Percentiles rank a stretch among this genome's conserved stretches.
Conservation (phyloP, 2,888 invertebrate species). For the Steromphala cineraria region DNA sequence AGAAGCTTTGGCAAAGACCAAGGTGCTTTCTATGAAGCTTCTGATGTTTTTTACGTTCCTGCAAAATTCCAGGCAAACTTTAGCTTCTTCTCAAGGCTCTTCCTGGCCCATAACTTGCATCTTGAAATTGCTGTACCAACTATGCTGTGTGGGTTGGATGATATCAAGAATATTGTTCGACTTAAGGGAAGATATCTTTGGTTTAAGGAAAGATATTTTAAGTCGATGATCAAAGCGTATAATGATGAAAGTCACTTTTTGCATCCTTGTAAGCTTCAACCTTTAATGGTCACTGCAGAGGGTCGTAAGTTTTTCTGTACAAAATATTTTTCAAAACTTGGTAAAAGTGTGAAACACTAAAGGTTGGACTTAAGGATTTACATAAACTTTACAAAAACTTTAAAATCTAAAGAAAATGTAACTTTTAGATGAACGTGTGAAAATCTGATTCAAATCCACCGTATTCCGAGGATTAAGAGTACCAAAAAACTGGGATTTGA, state of each 20-base stretch:
- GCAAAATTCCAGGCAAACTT: not conserved
- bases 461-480: no score
- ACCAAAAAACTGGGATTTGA: no score
- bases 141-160: no score
- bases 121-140: conserved; percentile 19
- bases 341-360: not conserved
- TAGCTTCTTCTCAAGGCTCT: not conserved
- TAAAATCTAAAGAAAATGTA: no score
- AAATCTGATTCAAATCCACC: no score
- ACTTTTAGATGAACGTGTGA: no score
- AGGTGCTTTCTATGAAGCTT: conserved; percentile 23
- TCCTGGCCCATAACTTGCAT: not conserved
- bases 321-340: not conserved
- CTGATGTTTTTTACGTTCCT: conserved; percentile 24
- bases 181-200: no score
- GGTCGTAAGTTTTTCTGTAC: not conserved
- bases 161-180: no score
- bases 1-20: not conserved
- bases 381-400: no score
- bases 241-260: not conserved
- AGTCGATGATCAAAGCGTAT: conserved; percentile 3
- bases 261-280: conserved; percentile 12
- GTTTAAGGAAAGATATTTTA: no score
- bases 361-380: no score
- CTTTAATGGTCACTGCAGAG: not conserved